phyloP scores from a whole-genome alignment of 64 coral and sea anemone genomes.

The Montipora efflorescens region DNA sequence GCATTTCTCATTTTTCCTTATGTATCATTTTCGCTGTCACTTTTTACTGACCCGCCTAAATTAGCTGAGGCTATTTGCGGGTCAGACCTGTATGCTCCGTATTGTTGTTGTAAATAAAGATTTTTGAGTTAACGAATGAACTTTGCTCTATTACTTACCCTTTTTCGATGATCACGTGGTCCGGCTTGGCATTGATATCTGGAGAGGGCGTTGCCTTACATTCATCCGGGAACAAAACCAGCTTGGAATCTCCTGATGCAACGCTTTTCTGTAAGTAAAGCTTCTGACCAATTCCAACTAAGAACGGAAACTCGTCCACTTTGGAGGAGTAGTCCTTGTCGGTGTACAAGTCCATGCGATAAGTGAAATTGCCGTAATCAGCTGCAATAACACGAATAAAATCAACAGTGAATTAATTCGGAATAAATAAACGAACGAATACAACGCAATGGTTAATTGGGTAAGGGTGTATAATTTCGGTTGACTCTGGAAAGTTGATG shows the following conservation, averaged over 20 bases:
- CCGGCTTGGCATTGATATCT: constrained; percentile 10
- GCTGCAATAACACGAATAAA: background rate
- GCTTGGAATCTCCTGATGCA: background rate
- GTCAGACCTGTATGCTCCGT: no score
- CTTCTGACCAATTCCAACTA: constrained; percentile 6
- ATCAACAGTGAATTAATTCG: background rate
- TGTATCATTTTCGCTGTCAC: no score
- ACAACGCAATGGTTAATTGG: no score
- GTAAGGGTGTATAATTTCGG: no score
- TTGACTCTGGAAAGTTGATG: no score
- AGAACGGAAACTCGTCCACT: background rate
- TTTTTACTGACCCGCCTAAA: no score
- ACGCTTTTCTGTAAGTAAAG: constrained; percentile 1
- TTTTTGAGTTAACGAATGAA: background rate
- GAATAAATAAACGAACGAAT: no score
- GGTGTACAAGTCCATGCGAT: constrained; percentile 6
- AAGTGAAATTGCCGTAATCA: constrained; percentile 27
- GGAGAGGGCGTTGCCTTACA: constrained; percentile 22
- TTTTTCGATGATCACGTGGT: background rate
- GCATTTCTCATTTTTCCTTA: no score
- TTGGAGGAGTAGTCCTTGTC: background rate
- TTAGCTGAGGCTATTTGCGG: no score
- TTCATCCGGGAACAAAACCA: constrained; percentile 30
- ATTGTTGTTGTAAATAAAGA: no score
- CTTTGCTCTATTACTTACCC: background rate